These are phyloP conservation scores for Drosophila sechellia DNA, from an alignment of 1,140 invertebrate species.

Conservation along the genomic window DNA sequence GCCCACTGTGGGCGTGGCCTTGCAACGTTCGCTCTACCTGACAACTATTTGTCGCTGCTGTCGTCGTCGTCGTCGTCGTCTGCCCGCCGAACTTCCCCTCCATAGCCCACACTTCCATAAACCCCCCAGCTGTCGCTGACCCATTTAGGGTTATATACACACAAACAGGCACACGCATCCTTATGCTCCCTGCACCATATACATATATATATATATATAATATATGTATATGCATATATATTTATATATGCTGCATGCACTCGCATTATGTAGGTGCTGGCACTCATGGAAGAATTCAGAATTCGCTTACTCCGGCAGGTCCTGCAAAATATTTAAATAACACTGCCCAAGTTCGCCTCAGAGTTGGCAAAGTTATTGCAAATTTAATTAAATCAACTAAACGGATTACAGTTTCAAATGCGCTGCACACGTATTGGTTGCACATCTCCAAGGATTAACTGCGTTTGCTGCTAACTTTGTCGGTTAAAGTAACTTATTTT, in stretches of 20 bases:
- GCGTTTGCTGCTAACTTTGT: neutral
- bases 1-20: slow-evolving; percentile 44
- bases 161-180: slow-evolving; percentile 12
- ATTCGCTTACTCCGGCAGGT: neutral
- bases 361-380: neutral
- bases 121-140: slow-evolving; percentile 38
- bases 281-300: slow-evolving; percentile 6
- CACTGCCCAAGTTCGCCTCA: slow-evolving; percentile 1
- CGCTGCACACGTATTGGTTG: neutral
- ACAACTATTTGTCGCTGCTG: slow-evolving; percentile 66
- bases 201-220: neutral
- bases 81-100: slow-evolving; percentile 7
- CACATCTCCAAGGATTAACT: neutral
- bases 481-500: neutral
- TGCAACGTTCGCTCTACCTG: slow-evolving; percentile 56
- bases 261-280: slow-evolving; percentile 4
- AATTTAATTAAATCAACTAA: slow-evolving; percentile 9
- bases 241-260: slow-evolving; percentile 17
- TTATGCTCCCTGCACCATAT: slow-evolving; percentile 1
- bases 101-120: no score
- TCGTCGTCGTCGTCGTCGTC: slow-evolving; percentile 10
- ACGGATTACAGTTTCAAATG: slow-evolving; percentile 7
- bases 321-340: slow-evolving; percentile 12
- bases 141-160: slow-evolving; percentile 58
- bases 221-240: no score